Evolutionary conservation across 2,797 vertebrate genomes (phyloP).

Genomic region (Gymnocypris eckloni): DNA sequence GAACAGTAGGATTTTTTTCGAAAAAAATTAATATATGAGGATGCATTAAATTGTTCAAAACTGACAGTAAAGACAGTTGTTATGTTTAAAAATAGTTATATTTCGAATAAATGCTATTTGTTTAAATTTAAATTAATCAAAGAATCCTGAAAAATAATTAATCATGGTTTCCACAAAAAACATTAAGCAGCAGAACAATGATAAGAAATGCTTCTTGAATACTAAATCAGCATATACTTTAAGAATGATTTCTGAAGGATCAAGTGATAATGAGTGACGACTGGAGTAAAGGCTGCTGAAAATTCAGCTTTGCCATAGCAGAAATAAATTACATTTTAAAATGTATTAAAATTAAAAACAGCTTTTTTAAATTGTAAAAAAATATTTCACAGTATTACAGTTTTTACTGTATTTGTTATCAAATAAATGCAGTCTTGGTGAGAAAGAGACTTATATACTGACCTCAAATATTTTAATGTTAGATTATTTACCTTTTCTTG

Average conservation of each 20-base stretch:
- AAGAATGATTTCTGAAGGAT: neutral
- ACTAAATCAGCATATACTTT: neutral
- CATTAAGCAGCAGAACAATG: neutral
- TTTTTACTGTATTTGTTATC: neutral
- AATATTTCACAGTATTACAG: neutral
- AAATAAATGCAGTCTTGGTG: neutral
- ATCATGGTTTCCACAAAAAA: neutral
- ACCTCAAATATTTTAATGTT: neutral
- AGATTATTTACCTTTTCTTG: neutral
- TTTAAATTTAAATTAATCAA: neutral
- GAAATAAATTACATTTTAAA: too few species aligned
- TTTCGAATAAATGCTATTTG: neutral
- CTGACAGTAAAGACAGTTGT: neutral
- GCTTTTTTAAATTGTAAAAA: neutral
- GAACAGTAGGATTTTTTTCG: neutral
- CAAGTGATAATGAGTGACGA: neutral
- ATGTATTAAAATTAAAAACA: neutral
- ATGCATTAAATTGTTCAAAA: neutral
- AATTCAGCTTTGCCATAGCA: neutral
- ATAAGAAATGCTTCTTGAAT: neutral
- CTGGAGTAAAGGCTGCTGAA: neutral
- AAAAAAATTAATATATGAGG: neutral
- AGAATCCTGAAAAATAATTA: neutral
- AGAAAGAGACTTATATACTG: neutral
- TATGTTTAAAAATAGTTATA: neutral